Base-by-base conservation (phyloP, 2,888 invertebrate species). In the Sialis lutaria region DNA sequence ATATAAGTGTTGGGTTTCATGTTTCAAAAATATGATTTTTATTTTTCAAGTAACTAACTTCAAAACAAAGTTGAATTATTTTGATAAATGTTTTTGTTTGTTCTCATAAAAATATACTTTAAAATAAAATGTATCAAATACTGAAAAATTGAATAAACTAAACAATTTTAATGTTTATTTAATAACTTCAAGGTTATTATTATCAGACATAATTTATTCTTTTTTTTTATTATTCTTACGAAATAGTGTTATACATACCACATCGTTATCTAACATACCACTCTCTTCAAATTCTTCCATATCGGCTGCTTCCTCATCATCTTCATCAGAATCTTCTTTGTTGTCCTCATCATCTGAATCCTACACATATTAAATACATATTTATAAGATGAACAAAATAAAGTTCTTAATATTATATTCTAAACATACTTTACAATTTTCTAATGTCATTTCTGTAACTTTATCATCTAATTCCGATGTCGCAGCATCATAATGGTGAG, bases 231-330 rank as follows among this genome's bases (percentile, higher is more conserved):
- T 22, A 22, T 22, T 22, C 22, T 22, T 22, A 22, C 22, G 22
- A 22, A 22, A 22, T 22, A 22, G 45, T n/a, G 41, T 33, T 33
- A 40, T 37, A 56, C 65, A 65, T 64, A 86, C 87, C 55, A 83
- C 82, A 63, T 92, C 93, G 48, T 89, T 85, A 60, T 96, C 95
- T 40, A 95, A 67, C 70, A 92, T 78, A n/a, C 93, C 95, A 54
- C 88, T 89, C 61, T 93, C 89, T 67, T 93, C 91, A 70, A 93
- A 96, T 56, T 85, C 90, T 63, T 97, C 97, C 96, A 98, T 96
- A 66, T 98, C 97, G 53, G 83, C 82, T 0, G 93, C 88, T 60
- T 91, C 92, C 48, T 82, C 93, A 50, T 91, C 91, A 42, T 93
- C 93, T n/a, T 87, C 89, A 22, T 87, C 89, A 40, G 71, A 73